Conservation (phyloP, 1,140 invertebrate species). For the Geopemphigus sp. region DNA sequence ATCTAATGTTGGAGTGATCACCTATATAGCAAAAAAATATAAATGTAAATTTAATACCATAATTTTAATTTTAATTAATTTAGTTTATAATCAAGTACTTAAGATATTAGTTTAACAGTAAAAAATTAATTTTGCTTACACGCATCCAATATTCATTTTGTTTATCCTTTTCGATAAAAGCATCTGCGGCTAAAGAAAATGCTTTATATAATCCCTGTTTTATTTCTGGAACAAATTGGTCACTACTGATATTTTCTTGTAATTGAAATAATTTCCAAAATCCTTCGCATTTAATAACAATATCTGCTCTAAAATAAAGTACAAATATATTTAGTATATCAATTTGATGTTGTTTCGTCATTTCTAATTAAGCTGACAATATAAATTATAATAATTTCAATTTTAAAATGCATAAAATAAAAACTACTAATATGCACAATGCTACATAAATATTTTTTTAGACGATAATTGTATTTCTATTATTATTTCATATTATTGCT, state of each 20-base stretch:
- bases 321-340: neutral
- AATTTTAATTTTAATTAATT: neutral
- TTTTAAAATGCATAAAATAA: no score
- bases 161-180: conserved; percentile 54
- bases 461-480: no score
- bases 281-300: conserved; percentile 56
- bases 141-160: conserved; percentile 59
- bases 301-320: conserved; percentile 54
- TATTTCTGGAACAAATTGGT: conserved; percentile 58
- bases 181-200: conserved; percentile 58
- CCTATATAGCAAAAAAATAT: conserved; percentile 54
- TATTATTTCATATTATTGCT: no score
- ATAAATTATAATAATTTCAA: neutral
- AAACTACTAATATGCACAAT: no score
- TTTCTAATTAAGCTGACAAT: neutral
- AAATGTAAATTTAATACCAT: neutral
- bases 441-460: no score
- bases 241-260: conserved; percentile 55
- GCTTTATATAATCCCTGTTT: conserved; percentile 61
- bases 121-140: conserved; percentile 50
- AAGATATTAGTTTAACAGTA: no score
- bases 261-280: conserved; percentile 57
- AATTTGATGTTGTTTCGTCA: no score
- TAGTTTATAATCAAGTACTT: no score
- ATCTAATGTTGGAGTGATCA: conserved; percentile 64